Evolutionary conservation across 92 coral and sea anemone genomes (phyloP), one percentile per base, ranked within the genome.

Genomic region (Umimayanthus kanabou): DNA sequence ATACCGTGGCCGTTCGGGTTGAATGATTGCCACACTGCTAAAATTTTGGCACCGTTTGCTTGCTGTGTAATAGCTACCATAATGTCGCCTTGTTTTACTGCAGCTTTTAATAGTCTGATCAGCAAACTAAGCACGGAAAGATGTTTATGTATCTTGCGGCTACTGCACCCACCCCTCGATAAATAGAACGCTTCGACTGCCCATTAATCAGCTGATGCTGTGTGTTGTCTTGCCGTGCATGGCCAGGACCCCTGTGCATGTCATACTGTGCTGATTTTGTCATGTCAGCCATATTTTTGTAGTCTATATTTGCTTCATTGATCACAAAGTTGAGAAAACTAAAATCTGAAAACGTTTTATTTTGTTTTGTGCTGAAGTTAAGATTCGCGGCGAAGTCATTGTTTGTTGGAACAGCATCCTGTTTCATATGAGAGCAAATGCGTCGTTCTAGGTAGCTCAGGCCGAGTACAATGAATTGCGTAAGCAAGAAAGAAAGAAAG

Each of bases 131-230:
- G 73, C 76, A 72, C 76, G 76, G 37, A 72, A 72, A 28, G 26
- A 33, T 72, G 42, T 72, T 72, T 72, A 28, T 33, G 15, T 29
- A 25, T 77, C 81, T 77, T 45, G 81, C 81, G 81, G 81, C 82
- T 26, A 78, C 25, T 78, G 23, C 37, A 49, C 65, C 82, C 37
- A 49, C 65, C 82, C 37, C 9, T 30, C 22, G n/a, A 78, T 22
- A 49, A 45, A 45, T 47, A 6, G 29, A 78, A n/a, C 65, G 20
- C 43, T 50, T 78, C 66, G 65, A 78, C 58, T 50, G 39, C 39
- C 82, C 49, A 73, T 73, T 20, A 39, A 75, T 37, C 50, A 75
- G 39, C 45, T 39, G 50, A 39, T 43, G 15, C 79, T 20, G 45
- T 39, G 30, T 13, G 25, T 42, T 20, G 23, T 22, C 26, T 37